Percentiles rank a stretch among this genome's conserved stretches.
Conservation (phyloP, 2,888 invertebrate genomes). For the Halictus ligatus region DNA sequence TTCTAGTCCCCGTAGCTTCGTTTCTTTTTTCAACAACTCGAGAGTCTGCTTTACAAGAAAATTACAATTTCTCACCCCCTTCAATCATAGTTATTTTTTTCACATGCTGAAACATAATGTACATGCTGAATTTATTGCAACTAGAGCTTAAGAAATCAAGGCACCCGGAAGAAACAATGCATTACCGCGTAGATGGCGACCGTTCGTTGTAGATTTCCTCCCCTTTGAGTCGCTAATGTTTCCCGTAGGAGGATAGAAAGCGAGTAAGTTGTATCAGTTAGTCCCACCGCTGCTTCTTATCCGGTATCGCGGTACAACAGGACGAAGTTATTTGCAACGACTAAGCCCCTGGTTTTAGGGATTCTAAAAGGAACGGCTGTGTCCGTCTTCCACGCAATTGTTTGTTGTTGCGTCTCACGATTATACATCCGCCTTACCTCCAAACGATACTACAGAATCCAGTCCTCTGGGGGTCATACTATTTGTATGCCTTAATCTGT, state of each 20-base stretch:
- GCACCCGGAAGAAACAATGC: not conserved
- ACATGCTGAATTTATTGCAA: not conserved
- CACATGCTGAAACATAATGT: too few relatives aligned
- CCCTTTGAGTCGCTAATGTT: not conserved
- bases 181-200: not conserved
- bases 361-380: not conserved
- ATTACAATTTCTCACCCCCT: not conserved
- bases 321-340: conserved; percentile 4
- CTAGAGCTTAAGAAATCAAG: not conserved
- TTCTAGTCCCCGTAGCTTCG: too few relatives aligned
- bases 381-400: not conserved
- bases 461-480: not conserved
- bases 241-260: not conserved
- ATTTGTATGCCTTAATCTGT: not conserved
- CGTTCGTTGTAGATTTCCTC: not conserved
- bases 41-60: not conserved
- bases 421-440: not conserved
- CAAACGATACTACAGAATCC: not conserved
- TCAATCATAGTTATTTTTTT: not conserved
- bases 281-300: conserved; percentile 7
- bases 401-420: conserved; percentile 23
- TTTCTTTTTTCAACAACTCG: too few relatives aligned
- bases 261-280: conserved; percentile 8
- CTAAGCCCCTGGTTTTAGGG: not conserved
- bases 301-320: not conserved